These are phyloP conservation scores for Hippocampus kuda DNA, from an alignment of 2,797 vertebrate genomes.

Conservation along the genomic window DNA sequence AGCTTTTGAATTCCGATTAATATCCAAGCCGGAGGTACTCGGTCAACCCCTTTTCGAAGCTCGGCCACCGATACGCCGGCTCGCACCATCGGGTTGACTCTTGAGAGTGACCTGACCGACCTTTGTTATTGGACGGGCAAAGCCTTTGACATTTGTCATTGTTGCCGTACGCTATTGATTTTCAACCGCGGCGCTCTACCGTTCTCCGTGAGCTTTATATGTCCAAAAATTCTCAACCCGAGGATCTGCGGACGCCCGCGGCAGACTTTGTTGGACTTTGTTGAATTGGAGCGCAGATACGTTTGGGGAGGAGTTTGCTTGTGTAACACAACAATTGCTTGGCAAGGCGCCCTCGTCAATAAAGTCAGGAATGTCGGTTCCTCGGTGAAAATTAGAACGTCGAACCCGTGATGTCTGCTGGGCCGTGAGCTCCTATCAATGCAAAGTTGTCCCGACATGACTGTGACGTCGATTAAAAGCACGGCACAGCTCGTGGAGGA, in stretches of 20 bases:
- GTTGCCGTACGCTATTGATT: constrained; percentile 57
- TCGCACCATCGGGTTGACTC: constrained; percentile 38
- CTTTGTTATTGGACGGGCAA: constrained; percentile 54
- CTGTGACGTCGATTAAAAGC: not conserved
- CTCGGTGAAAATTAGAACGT: not conserved
- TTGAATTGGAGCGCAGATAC: not conserved
- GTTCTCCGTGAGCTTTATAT: constrained; percentile 31
- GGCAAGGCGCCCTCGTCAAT: not conserved
- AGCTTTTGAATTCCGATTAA: not conserved
- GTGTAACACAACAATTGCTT: not conserved
- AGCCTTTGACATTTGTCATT: constrained; percentile 41
- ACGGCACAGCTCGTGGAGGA: no score
- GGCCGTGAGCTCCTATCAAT: not conserved
- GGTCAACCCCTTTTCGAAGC: constrained; percentile 25
- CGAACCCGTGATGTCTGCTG: not conserved
- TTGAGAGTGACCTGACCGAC: constrained; percentile 46
- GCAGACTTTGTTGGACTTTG: constrained; percentile 35
- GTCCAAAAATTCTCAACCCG: constrained; percentile 27
- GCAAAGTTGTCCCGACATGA: not conserved
- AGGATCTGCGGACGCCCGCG: constrained; percentile 7
- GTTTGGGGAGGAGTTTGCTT: not conserved
- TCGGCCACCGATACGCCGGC: constrained; percentile 37
- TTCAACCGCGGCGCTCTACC: constrained; percentile 17
- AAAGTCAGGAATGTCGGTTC: not conserved
- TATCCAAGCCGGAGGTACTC: constrained; percentile 7